Base-by-base conservation (phyloP, 1,140 invertebrate genomes). In the Eufriesea mexicana region DNA sequence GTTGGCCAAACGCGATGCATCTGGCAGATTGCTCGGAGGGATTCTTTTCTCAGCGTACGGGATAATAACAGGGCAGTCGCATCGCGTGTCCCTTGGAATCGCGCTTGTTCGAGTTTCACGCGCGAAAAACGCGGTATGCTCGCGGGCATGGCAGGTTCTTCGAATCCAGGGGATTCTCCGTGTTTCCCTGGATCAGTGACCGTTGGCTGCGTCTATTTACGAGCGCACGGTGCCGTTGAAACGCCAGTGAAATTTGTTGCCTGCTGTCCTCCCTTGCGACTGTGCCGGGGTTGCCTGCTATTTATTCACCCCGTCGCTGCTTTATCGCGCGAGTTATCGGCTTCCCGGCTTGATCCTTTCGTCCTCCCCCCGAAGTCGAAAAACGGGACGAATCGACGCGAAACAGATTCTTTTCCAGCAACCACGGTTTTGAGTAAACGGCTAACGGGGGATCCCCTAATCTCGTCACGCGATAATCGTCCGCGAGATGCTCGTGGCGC, bases 11-110 rank as follows among this genome's bases (percentile, higher is more conserved):
- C 47, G 20, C 55, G 51, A 51, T 49, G 47, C 66, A n/a, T 16
- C n/a, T 45, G 66, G 8, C n/a, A 5, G 23, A 47, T 68, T 4
- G 23, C 45, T 47, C 42, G 66, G 4, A 25, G 66, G 12, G 45
- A 6, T 68, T 68, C 47, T 45, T 71, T 45, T 74, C 54, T n/a
- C 10, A 55, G 10, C 42, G 54, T 59, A 55, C 35, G 16, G 23
- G 49, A 45, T 28, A 70, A 79, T 79, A 74, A 74, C 54, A 59
- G 66, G 42, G 54, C 66, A 59, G 75, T 28, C 49, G 61, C 25
- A 51, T 66, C 62, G 45, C 61, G 75, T 64, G 75, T 54, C 28
- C 55, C 35, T 59, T 42, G 54, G 71, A 74, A 59, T 74, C 42
- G 47, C n/a, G 25, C 55, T 77, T 49, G 20, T n/a, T 66, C 59